phyloP scores from a whole-genome alignment of 2,797 vertebrate genomes.

The Erethizon dorsatum region DNA sequence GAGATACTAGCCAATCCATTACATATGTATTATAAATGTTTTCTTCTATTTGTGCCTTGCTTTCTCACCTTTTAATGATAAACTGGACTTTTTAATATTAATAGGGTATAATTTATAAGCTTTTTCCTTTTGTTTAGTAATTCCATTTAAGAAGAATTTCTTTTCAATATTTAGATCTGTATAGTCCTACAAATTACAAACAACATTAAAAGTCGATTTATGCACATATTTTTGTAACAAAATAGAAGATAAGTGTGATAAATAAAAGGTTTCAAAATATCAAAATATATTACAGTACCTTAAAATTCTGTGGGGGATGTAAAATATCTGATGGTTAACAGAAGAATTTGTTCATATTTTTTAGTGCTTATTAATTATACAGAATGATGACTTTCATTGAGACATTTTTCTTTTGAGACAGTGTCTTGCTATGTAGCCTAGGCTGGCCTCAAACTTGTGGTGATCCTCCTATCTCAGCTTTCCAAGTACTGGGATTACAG shows the following conservation, averaged over 20 bases:
- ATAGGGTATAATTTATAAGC: background rate
- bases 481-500: too few species aligned
- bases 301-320: background rate
- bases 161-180: too few species aligned
- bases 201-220: conserved; percentile 51
- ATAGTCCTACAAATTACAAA: conserved; percentile 6
- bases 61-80: background rate
- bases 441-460: too few species aligned
- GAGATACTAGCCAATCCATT: background rate
- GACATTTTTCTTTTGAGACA: too few species aligned
- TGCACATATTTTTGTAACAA: background rate
- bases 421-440: too few species aligned
- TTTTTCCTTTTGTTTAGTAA: too few species aligned
- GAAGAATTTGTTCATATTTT: background rate
- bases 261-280: conserved; percentile 50
- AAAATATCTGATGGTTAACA: conserved; percentile 4
- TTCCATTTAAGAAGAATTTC: too few species aligned
- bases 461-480: too few species aligned
- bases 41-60: background rate
- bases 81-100: conserved; percentile 26
- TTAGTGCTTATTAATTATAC: too few species aligned
- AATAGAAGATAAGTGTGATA: background rate
- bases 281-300: background rate
- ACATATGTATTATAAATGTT: background rate
- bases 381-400: too few species aligned